phyloP scores from a whole-genome alignment of 2,113 vertebrate genomes.

The Malaclemys terrapin region DNA sequence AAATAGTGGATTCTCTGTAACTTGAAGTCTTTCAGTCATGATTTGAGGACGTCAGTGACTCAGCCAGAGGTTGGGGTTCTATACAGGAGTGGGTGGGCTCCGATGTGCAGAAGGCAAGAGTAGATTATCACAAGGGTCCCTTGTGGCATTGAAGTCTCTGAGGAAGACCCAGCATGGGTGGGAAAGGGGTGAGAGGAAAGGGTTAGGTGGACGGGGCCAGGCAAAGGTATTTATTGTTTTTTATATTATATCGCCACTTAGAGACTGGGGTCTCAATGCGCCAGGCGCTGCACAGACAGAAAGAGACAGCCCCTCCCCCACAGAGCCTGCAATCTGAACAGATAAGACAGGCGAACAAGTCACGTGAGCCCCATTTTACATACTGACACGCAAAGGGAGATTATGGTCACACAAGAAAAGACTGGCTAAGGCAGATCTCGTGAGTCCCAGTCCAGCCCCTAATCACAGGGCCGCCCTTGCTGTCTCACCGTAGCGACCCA shows the following conservation, averaged over 20 bases:
- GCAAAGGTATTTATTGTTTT: background rate
- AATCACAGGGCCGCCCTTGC: background rate
- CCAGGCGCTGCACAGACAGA: background rate
- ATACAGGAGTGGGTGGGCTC: background rate
- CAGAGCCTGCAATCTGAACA: background rate
- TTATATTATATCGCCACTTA: background rate
- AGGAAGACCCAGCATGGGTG: background rate
- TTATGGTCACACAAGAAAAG: background rate
- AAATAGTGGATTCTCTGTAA: background rate
- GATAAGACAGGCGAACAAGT: background rate
- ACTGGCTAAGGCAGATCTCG: background rate
- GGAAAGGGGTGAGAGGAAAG: background rate
- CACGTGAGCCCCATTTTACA: background rate
- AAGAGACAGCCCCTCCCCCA: background rate
- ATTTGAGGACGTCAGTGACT: too few relatives aligned
- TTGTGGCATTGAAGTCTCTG: background rate
- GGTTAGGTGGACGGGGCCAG: background rate
- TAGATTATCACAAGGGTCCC: background rate
- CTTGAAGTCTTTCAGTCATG: too few relatives aligned
- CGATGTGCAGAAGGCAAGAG: background rate
- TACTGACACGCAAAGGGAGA: background rate
- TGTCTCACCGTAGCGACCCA: background rate
- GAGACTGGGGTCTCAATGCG: background rate
- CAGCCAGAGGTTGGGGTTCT: background rate
- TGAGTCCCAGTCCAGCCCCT: background rate